Conservation (phyloP, 2,888 invertebrate genomes). For the Morpho achilles region DNA sequence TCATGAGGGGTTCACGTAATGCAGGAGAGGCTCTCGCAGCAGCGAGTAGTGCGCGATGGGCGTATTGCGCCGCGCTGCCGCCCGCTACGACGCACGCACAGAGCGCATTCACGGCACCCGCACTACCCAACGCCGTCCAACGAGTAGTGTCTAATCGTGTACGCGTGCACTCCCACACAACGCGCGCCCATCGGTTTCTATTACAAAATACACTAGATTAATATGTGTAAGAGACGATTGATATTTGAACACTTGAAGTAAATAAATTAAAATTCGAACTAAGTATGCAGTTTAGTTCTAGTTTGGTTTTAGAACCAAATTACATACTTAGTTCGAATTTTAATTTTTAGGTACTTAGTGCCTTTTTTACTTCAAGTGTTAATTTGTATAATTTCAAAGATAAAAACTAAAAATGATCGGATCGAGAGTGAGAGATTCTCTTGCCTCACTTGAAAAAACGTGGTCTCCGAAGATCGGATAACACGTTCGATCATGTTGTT, state of each 20-base stretch:
- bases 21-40: slow-evolving; percentile 38
- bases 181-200: slow-evolving; percentile 91
- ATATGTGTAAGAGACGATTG: no score
- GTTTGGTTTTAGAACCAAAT: no score
- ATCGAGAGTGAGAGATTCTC: no score
- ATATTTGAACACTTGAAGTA: no score
- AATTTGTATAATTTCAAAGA: not conserved
- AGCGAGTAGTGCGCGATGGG: slow-evolving; percentile 40
- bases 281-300: no score
- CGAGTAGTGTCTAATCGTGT: slow-evolving; percentile 42
- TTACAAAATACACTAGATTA: not conserved
- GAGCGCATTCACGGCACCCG: slow-evolving; percentile 56
- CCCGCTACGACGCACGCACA: slow-evolving; percentile 42
- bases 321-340: no score
- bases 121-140: slow-evolving; percentile 44
- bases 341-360: no score
- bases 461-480: no score
- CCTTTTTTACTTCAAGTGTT: no score
- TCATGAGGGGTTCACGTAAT: slow-evolving; percentile 40
- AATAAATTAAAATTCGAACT: no score
- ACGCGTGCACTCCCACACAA: slow-evolving; percentile 88
- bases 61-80: slow-evolving; percentile 43
- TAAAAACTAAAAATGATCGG: not conserved
- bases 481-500: no score
- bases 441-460: no score